phyloP scores from a whole-genome alignment of 2,888 invertebrate genomes.

The Xestia xanthographa region DNA sequence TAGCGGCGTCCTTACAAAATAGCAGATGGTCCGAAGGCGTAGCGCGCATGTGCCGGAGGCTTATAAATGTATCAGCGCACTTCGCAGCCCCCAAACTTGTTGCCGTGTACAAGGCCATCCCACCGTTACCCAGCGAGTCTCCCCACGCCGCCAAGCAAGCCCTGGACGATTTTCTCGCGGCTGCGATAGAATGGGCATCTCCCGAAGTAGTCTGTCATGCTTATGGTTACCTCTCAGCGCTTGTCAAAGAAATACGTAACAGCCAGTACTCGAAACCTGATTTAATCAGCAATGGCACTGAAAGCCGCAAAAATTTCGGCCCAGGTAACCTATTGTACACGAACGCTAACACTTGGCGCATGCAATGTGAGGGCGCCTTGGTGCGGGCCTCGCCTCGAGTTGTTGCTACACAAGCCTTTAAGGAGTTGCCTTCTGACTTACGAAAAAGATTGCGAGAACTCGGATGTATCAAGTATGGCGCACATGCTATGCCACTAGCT shows the following conservation, averaged over 20 bases:
- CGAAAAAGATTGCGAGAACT: constrained; percentile 81
- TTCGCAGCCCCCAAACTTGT: constrained; percentile 95
- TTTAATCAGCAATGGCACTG: constrained; percentile 69
- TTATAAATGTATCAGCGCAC: constrained; percentile 95
- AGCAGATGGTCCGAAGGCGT: constrained; percentile 96
- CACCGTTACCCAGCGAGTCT: constrained; percentile 76
- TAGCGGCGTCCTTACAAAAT: constrained; percentile 93
- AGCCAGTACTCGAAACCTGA: constrained; percentile 75
- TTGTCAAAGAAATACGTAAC: constrained; percentile 71
- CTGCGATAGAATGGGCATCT: constrained; percentile 94
- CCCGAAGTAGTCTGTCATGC: constrained; percentile 96
- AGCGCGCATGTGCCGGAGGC: constrained; percentile 94
- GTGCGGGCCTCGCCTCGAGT: constrained; percentile 81
- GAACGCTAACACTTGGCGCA: constrained; percentile 76
- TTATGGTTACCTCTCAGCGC: constrained; percentile 89
- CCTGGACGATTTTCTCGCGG: constrained; percentile 94
- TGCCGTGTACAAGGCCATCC: constrained; percentile 93
- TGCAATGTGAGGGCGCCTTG: constrained; percentile 81
- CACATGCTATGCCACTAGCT: constrained; percentile 67
- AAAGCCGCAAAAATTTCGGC: constrained; percentile 57
- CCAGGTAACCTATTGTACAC: constrained; percentile 69
- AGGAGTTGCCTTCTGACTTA: constrained; percentile 79
- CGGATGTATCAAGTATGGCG: constrained; percentile 80
- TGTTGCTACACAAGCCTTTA: constrained; percentile 79
- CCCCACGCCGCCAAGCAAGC: constrained; percentile 75